Evolutionary conservation across 92 coral and sea anemone species (phyloP).

Genomic region (Paragorgia papillata): DNA sequence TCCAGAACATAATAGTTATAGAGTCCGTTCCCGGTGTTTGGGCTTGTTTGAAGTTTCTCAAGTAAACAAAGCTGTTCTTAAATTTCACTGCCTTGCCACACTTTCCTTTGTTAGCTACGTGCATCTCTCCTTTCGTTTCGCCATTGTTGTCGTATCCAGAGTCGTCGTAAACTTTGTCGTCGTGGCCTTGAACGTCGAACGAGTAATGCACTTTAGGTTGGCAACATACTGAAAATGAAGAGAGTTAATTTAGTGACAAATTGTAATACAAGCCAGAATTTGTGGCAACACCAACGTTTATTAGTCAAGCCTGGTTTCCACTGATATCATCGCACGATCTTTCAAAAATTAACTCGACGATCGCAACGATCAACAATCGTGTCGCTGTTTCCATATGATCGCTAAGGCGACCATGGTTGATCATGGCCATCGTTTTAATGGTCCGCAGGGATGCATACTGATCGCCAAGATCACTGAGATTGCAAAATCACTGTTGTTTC

Average conservation of each 20-base stretch:
- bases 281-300: too few species aligned
- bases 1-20: slow-evolving; percentile 27
- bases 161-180: slow-evolving; percentile 7
- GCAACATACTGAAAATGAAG: slow-evolving; percentile 14
- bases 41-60: slow-evolving; percentile 10
- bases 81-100: slow-evolving; percentile 35
- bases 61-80: slow-evolving; percentile 3
- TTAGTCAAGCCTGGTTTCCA: too few species aligned
- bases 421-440: too few species aligned
- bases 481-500: too few species aligned
- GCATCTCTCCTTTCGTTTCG: neutral
- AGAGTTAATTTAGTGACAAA: neutral
- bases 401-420: too few species aligned
- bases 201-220: slow-evolving; percentile 37
- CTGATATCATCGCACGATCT: too few species aligned
- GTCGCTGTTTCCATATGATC: too few species aligned
- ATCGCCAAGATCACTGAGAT: too few species aligned
- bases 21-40: slow-evolving; percentile 16
- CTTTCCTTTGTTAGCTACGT: slow-evolving; percentile 14
- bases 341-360: too few species aligned
- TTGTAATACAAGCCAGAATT: too few species aligned
- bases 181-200: slow-evolving; percentile 4
- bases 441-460: too few species aligned
- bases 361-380: too few species aligned
- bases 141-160: slow-evolving; percentile 41